A percentile compares a stretch with the other conserved stretches of the same genome.
Evolutionary conservation across 1,140 invertebrate species (phyloP).

Genomic region (Bombus fervidus): DNA sequence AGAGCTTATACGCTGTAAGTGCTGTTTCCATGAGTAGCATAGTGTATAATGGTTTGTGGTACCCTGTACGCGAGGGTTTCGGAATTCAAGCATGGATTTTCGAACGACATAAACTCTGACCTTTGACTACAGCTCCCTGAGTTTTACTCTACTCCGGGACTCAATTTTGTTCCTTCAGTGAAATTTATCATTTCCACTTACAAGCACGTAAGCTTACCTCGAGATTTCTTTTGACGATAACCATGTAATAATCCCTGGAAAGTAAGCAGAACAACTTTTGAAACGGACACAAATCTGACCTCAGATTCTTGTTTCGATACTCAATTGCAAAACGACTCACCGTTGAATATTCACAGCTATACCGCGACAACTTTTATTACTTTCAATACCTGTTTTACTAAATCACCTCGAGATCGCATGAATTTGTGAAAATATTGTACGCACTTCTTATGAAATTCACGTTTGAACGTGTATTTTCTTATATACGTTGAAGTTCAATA

Average conservation of each 20-base stretch:
- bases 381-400: neutral
- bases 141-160: neutral
- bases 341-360: neutral
- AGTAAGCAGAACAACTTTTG: conserved; percentile 19
- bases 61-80: neutral
- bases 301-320: neutral
- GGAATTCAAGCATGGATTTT: conserved; percentile 29
- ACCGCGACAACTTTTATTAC: no score
- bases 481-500: neutral
- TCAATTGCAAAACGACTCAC: conserved; percentile 43
- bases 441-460: neutral
- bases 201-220: conserved; percentile 72
- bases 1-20: conserved; percentile 81
- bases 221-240: conserved; percentile 68
- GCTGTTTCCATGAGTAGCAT: conserved; percentile 53
- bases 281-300: neutral
- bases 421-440: neutral
- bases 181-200: conserved; percentile 70
- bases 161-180: conserved; percentile 13
- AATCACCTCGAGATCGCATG: neutral
- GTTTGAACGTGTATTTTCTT: conserved; percentile 3
- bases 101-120: conserved; percentile 75
- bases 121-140: conserved; percentile 61
- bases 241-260: conserved; percentile 66
- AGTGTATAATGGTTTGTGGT: neutral